Conservation (phyloP, 2,113 vertebrate species). For the Triplophysa tibetana region DNA sequence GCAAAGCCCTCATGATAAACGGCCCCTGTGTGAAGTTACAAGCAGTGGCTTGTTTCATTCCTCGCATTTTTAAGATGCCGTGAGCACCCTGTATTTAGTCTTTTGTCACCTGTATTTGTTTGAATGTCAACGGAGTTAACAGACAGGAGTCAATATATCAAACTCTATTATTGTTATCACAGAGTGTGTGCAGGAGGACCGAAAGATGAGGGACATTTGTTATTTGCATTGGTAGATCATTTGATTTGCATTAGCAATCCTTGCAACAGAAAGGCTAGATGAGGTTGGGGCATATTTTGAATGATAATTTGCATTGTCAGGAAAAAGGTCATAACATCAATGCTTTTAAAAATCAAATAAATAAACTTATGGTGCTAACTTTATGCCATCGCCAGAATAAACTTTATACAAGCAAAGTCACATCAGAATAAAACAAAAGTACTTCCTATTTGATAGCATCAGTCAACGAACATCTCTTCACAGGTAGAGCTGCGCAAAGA, state of each 20-base stretch:
- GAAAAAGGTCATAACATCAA: not conserved
- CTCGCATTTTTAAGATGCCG: not conserved
- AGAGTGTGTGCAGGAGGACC: not conserved
- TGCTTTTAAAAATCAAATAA: not conserved
- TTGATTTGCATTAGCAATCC: slow-evolving; percentile 24
- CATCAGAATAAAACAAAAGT: too few relatives aligned
- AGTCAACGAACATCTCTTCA: too few relatives aligned
- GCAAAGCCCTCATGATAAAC: not conserved
- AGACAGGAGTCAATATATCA: not conserved
- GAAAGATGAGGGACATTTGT: not conserved
- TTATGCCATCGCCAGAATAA: too few relatives aligned
- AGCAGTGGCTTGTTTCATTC: slow-evolving; percentile 25
- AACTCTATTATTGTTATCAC: not conserved
- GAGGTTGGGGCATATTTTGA: slow-evolving; percentile 30
- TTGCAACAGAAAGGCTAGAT: not conserved
- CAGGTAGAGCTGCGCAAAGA: too few relatives aligned
- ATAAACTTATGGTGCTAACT: too few relatives aligned
- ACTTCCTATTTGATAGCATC: too few relatives aligned
- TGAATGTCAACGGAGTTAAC: too few relatives aligned
- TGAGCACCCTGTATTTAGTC: not conserved
- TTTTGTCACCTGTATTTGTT: not conserved
- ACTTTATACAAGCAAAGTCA: too few relatives aligned
- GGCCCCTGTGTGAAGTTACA: not conserved
- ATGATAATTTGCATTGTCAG: slow-evolving; percentile 47
- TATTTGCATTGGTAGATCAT: slow-evolving; percentile 22